A percentile compares a stretch with the other conserved stretches of the same genome.
These are phyloP conservation scores for Xenopus tropicalis DNA, from an alignment of 2,113 vertebrate genomes.

Conservation along the genomic window DNA sequence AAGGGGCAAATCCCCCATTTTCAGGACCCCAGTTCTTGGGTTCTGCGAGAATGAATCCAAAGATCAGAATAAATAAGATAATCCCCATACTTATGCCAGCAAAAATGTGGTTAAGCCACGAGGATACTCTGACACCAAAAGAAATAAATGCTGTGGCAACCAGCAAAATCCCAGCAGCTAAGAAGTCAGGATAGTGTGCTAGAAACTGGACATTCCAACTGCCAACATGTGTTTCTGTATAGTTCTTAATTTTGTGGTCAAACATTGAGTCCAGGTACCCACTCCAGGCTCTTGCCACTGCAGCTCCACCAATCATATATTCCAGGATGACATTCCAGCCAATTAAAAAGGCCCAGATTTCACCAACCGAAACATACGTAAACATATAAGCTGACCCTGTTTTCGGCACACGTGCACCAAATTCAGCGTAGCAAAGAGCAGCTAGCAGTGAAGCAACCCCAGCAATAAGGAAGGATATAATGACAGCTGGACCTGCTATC, in stretches of 20 bases:
- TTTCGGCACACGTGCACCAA: conserved; percentile 88
- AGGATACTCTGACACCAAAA: conserved; percentile 89
- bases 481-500: conserved; percentile 78
- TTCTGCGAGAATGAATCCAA: conserved; percentile 84
- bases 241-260: conserved; percentile 87
- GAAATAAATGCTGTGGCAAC: conserved; percentile 84
- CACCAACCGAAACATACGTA: conserved; percentile 90
- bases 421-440: conserved; percentile 92
- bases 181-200: conserved; percentile 84
- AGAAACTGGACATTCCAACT: conserved; percentile 83
- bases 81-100: conserved; percentile 76
- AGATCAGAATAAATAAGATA: conserved; percentile 83
- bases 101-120: conserved; percentile 92
- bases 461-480: conserved; percentile 81
- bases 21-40: conserved; percentile 81
- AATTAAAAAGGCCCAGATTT: conserved; percentile 95
- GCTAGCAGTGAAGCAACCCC: conserved; percentile 87
- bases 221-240: conserved; percentile 80
- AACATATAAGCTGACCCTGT: conserved; percentile 96
- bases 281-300: conserved; percentile 91
- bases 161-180: conserved; percentile 80
- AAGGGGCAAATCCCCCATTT: conserved; percentile 87
- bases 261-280: conserved; percentile 93
- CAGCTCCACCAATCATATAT: conserved; percentile 89
- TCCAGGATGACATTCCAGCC: conserved; percentile 94